Base-by-base conservation (phyloP, 2,888 invertebrate species). In the Polyommatus icarus region DNA sequence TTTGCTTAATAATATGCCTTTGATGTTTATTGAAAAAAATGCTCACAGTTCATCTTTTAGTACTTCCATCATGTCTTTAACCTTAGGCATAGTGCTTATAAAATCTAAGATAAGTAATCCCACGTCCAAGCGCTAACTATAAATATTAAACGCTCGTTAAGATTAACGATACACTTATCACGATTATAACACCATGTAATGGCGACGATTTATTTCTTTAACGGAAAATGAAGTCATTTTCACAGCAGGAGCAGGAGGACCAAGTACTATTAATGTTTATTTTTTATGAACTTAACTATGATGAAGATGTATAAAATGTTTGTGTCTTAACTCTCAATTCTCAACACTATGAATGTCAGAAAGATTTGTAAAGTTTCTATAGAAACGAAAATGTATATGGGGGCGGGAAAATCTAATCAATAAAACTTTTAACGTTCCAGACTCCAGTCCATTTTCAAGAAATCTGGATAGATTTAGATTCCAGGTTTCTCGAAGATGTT, bases 201-300 rank as follows among this genome's bases (percentile, higher is more conserved):
- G 72, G 20, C 36, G 36, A 72, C 20, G n/a, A 72, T 40, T 40
- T 40, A 72, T 72, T 72, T 67, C 29, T 67, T 67, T 29, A 32
- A 40, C 72, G 32, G 71, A 71, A 71, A 15, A 72, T 40, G 40
- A 72, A 72, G 72, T 40, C 36, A 72, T 72, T 72, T 72, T 40
- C 40, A 8, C 72, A 72, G 71, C 71, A n/a, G 18, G 29, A 67
- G 67, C 32, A 18, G 32, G 18, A 4, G 15, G 32, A 8, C 12
- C 2, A 29, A 61, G 1, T 20, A 3, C 59, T 59, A 0, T 67
- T 12, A 50, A 29, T 61, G 29, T 29, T 67, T 67, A 29, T 15
- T 15, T 67, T 29, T 29, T 3, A 10, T 67, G 8, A 20, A 20
- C 29, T 15, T 59, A 20, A 12, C 20, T 29, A 20, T 20, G 1